These are phyloP conservation scores for Ataeniobius toweri DNA, from an alignment of 2,797 vertebrate species.

Conservation along the genomic window DNA sequence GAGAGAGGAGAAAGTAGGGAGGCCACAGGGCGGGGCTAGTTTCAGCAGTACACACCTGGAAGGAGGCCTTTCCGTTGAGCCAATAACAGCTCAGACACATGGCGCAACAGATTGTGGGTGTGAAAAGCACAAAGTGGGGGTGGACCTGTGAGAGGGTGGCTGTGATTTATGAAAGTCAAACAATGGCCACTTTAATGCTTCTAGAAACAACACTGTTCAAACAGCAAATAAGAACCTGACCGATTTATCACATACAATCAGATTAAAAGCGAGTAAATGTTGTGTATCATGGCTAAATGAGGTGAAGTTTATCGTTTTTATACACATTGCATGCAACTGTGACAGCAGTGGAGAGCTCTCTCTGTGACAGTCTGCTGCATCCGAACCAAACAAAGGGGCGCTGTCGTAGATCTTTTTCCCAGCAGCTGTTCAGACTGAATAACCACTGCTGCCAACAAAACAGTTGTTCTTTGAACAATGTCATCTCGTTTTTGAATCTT, in stretches of 20 bases:
- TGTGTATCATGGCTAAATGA: background rate
- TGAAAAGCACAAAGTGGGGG: conserved; percentile 53
- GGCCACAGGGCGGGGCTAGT: conserved; percentile 47
- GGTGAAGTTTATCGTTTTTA: background rate
- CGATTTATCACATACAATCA: background rate
- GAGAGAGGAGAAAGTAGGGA: conserved; percentile 38
- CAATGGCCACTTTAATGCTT: conserved; percentile 21
- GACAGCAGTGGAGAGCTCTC: background rate
- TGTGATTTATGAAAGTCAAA: conserved; percentile 47
- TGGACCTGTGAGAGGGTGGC: conserved; percentile 32
- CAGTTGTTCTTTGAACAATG: background rate
- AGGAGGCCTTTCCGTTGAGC: conserved; percentile 58
- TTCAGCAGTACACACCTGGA: conserved; percentile 74
- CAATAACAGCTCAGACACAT: conserved; percentile 66
- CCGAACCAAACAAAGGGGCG: too few relatives aligned
- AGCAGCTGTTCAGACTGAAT: too few relatives aligned
- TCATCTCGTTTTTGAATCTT: background rate
- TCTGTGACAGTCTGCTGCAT: background rate
- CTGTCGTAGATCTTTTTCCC: too few relatives aligned
- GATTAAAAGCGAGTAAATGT: background rate
- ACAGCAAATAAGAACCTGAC: background rate
- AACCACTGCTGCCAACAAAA: too few relatives aligned
- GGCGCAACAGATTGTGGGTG: conserved; percentile 49
- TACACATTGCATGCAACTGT: too few relatives aligned
- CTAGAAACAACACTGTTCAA: background rate